Percentiles rank a stretch among this genome's conserved stretches.
Conservation (phyloP, 2,888 invertebrate species). For the Sphaerophoria taeniata region DNA sequence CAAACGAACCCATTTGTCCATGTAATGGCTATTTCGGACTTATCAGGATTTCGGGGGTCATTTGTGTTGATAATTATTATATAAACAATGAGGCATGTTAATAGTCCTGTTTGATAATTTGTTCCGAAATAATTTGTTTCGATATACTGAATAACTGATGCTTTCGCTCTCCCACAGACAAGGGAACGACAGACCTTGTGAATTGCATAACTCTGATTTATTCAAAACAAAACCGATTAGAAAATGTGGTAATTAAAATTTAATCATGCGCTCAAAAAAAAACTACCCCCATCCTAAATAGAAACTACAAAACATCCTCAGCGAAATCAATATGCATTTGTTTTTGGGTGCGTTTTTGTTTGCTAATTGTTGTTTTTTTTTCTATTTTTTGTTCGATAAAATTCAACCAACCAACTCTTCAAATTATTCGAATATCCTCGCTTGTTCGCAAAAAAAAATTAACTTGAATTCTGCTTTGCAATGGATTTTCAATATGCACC, state of each 20-base stretch:
- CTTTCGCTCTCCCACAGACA: too few species aligned
- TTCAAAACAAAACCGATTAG: constrained; percentile 33
- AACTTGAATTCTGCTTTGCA: constrained; percentile 49
- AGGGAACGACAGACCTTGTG: neutral
- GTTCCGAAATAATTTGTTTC: neutral
- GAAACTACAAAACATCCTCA: constrained; percentile 22
- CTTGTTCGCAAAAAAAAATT: constrained; percentile 5
- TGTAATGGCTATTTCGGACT: constrained; percentile 15
- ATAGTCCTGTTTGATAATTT: constrained; percentile 13
- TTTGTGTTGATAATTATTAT: constrained; percentile 24
- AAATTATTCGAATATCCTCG: constrained; percentile 46
- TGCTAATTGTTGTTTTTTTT: neutral
- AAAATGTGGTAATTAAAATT: constrained; percentile 50
- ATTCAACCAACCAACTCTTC: constrained; percentile 39
- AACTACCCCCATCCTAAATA: constrained; percentile 53
- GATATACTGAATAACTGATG: neutral
- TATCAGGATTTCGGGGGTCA: constrained; percentile 1
- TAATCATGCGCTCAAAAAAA: constrained; percentile 66
- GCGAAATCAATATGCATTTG: neutral
- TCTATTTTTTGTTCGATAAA: constrained; percentile 3
- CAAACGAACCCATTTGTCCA: constrained; percentile 24
- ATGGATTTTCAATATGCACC: constrained; percentile 67
- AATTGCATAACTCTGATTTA: constrained; percentile 46
- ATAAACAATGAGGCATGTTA: constrained; percentile 30
- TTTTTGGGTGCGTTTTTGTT: neutral